phyloP scores from a whole-genome alignment of 2,888 invertebrate genomes.

The Gandaritis pyraliata region DNA sequence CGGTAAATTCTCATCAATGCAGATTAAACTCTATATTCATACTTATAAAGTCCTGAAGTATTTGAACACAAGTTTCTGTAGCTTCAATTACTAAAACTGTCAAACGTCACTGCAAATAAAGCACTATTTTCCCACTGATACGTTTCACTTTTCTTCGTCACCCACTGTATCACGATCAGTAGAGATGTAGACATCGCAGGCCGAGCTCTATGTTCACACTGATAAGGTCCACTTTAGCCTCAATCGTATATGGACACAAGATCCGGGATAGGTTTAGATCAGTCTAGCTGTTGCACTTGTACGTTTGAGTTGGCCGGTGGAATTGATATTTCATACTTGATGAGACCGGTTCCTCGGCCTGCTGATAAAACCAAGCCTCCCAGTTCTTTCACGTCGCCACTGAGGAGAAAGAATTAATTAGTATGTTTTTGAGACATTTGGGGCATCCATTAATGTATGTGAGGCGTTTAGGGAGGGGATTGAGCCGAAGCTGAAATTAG shows the following conservation, averaged over 20 bases:
- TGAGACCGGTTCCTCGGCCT: constrained; percentile 76
- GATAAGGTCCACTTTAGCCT: constrained; percentile 8
- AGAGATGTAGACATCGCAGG: neutral
- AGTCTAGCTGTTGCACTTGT: constrained; percentile 80
- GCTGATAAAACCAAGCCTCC: constrained; percentile 72
- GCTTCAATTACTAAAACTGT: constrained; percentile 1
- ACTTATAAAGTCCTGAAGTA: neutral
- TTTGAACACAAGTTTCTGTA: constrained; percentile 11
- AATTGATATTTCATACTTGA: constrained; percentile 85
- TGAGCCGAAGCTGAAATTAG: no score
- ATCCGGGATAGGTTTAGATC: constrained; percentile 45
- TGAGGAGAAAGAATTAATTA: constrained; percentile 41
- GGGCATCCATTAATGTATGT: no score
- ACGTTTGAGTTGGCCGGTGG: constrained; percentile 79
- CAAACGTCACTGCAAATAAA: neutral
- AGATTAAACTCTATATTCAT: constrained; percentile 4
- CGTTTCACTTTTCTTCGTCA: neutral
- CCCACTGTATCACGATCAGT: neutral
- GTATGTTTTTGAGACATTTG: no score
- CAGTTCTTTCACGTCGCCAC: constrained; percentile 75
- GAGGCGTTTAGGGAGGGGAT: no score
- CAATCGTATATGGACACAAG: constrained; percentile 23
- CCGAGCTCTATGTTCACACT: neutral
- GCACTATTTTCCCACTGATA: neutral
- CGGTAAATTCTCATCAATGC: neutral